A percentile compares a stretch with the other conserved stretches of the same genome.
phyloP scores from a whole-genome alignment of 2,888 invertebrate species.

The Trichacis sp. region DNA sequence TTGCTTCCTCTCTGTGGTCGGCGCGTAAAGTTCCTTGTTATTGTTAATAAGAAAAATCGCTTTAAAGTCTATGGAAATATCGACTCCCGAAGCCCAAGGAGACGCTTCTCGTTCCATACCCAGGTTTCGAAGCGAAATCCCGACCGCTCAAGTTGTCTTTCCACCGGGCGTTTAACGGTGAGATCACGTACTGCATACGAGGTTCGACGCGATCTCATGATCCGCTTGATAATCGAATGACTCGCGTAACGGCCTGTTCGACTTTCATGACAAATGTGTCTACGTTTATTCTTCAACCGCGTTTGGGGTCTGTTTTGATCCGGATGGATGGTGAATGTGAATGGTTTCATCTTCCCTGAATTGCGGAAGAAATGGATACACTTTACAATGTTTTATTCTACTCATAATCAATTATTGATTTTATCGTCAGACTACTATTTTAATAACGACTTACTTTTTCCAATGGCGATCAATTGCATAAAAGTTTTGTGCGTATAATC shows the following conservation, averaged over 20 bases:
- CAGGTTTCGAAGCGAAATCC: constrained; percentile 57
- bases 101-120: constrained; percentile 63
- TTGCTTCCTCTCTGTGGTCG: constrained; percentile 41
- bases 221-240: constrained; percentile 41
- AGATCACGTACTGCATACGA: constrained; percentile 52
- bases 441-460: background rate
- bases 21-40: constrained; percentile 49
- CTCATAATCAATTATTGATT: no score
- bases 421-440: no score
- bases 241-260: constrained; percentile 27
- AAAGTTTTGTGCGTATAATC: constrained; percentile 13
- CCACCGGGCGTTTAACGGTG: constrained; percentile 50
- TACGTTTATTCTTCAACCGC: background rate
- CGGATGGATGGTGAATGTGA: background rate
- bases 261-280: constrained; percentile 28
- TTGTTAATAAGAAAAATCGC: constrained; percentile 60
- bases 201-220: constrained; percentile 40
- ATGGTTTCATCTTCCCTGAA: background rate
- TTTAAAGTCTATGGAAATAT: constrained; percentile 51
- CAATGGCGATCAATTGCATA: background rate
- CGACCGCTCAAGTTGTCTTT: constrained; percentile 40
- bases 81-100: constrained; percentile 50
- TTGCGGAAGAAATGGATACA: no score
- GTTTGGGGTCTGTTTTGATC: background rate
- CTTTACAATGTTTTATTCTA: no score